Percentiles rank a stretch among this genome's conserved stretches.
Evolutionary conservation across 2,113 vertebrate genomes (phyloP).

Genomic region (Excalfactoria chinensis): DNA sequence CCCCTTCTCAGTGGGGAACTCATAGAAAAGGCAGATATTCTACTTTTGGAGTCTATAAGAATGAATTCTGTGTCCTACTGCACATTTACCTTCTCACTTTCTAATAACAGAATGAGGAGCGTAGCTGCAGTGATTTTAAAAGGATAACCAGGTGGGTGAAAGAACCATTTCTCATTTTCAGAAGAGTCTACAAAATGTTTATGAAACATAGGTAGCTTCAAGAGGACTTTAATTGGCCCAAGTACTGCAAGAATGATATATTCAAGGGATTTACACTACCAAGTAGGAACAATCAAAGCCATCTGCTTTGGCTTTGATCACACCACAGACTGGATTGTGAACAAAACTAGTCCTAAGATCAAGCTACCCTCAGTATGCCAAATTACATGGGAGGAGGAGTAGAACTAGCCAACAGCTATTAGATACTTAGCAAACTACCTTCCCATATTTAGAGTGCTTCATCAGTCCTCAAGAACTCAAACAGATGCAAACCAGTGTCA

Average conservation of each 20-base stretch:
- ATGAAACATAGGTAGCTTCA: background rate
- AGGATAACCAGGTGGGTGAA: background rate
- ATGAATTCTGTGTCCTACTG: background rate
- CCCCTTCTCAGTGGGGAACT: background rate
- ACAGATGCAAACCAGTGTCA: background rate
- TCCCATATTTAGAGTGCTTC: background rate
- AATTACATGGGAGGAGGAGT: background rate
- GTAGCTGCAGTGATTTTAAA: background rate
- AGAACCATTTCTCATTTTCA: background rate
- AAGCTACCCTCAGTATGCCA: background rate
- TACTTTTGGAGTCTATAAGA: background rate
- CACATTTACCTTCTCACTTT: background rate
- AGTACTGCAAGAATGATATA: background rate
- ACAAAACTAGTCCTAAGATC: background rate
- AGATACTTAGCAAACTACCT: background rate
- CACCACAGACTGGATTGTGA: background rate
- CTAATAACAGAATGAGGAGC: background rate
- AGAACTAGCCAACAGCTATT: background rate
- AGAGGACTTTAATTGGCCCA: background rate
- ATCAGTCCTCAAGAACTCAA: background rate
- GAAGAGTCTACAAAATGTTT: background rate
- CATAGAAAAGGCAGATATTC: background rate
- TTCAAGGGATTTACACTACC: background rate
- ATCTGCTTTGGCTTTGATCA: background rate
- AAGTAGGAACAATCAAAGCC: background rate